Evolutionary conservation across 1,140 invertebrate species (phyloP), one percentile per base, ranked within the genome.

Genomic region (Listronotus oregonensis): DNA sequence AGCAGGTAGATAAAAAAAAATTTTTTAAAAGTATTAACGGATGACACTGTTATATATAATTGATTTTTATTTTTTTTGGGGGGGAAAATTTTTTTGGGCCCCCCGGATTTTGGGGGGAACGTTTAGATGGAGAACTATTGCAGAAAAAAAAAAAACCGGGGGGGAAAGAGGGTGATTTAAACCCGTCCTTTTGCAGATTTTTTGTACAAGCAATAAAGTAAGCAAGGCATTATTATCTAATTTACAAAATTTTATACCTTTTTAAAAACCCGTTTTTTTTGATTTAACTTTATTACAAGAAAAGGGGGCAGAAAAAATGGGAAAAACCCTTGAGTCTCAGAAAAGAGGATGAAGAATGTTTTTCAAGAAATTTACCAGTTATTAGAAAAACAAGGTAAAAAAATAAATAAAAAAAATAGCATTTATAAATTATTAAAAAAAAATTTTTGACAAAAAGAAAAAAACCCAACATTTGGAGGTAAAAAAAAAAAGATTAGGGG

Each of bases 51-150:
- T n/a, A n/a, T n/a, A 27, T 27, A 27, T 27, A 1, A 27, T 5
- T 27, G 2, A 27, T n/a, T n/a, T n/a, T n/a, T n/a, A n/a, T n/a
- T n/a, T n/a, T n/a, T n/a, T n/a, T n/a, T n/a, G n/a, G n/a, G n/a
- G n/a, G n/a, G n/a, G 5, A 3, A 1, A 27, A 27, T 27, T 27
- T 73, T 76, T 78, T 64, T 93, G 95, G 98, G 77, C 94, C 95
- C 94, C 18, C 92, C 95, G 79, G 96, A 98, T 75, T 99, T 99
- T 86, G n/a, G n/a, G 95, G 99, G 0, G 97, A 99, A 80, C 83
- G 95, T 61, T 82, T 99, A 69, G 96, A 61, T 96, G 96, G 90
- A 86, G 95, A 75, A 94, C 94, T 39, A 92, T 94, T 70, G 89
- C 89, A 67, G 92, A 93, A 74, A 87, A 85, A 34, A 85, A 84